A percentile compares a stretch with the other conserved stretches of the same genome.
Evolutionary conservation across 2,113 vertebrate genomes (phyloP).

Genomic region (Sebastes schlegelii): DNA sequence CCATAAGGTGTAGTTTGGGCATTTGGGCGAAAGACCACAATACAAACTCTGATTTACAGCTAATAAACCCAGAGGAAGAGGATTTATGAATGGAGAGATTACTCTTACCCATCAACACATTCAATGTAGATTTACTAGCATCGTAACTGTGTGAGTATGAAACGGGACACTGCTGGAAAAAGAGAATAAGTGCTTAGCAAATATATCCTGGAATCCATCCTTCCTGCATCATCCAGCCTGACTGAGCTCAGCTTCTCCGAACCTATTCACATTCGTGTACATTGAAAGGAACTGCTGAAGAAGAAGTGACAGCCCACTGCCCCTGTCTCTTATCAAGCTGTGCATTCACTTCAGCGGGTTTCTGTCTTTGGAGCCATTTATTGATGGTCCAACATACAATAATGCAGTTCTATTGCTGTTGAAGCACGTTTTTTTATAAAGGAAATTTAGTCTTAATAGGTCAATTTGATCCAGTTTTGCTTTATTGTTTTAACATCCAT

Average conservation of each 20-base stretch:
- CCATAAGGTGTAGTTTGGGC: neutral
- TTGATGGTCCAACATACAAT: neutral
- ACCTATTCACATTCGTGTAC: slow-evolving; percentile 8
- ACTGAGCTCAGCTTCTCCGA: neutral
- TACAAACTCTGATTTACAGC: neutral
- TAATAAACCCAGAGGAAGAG: neutral
- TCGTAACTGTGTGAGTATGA: neutral
- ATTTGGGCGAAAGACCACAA: neutral
- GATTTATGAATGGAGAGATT: neutral
- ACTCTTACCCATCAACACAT: neutral
- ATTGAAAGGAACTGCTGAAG: neutral
- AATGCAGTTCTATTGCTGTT: neutral
- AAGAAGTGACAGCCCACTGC: slow-evolving; percentile 20
- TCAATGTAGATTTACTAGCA: neutral
- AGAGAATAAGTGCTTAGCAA: neutral
- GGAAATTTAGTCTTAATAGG: neutral
- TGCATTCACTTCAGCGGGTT: slow-evolving; percentile 3
- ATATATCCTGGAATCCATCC: neutral
- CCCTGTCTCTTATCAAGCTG: slow-evolving; percentile 9
- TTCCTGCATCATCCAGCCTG: neutral
- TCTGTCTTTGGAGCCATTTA: neutral
- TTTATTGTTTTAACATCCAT: neutral
- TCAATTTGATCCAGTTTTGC: neutral
- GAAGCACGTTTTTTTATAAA: neutral
- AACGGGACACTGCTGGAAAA: too few relatives aligned